Evolutionary conservation across 2,797 vertebrate genomes (phyloP).

Genomic region (Channallabes apus): DNA sequence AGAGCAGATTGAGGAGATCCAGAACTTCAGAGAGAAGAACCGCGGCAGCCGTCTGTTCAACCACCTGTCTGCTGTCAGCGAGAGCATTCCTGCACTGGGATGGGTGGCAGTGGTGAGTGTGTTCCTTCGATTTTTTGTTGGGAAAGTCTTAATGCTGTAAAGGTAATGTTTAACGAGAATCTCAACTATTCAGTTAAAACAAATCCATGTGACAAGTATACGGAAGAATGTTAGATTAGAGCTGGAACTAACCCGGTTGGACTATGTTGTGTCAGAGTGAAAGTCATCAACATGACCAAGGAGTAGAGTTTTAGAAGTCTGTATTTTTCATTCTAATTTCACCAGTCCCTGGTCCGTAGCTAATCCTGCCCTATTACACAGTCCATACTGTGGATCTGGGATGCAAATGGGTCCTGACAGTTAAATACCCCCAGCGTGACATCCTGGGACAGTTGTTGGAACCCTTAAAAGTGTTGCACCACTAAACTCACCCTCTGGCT

Average conservation of each 20-base stretch:
- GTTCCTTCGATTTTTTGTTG: background rate
- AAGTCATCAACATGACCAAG: background rate
- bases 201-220: background rate
- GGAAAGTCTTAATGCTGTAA: background rate
- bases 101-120: conserved; percentile 94
- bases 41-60: conserved; percentile 92
- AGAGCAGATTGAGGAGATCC: conserved; percentile 93
- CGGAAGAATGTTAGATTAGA: background rate
- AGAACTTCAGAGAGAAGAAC: conserved; percentile 91
- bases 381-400: background rate
- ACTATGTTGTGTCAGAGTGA: background rate
- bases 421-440: background rate
- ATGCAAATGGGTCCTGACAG: background rate
- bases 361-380: background rate
- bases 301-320: background rate
- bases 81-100: conserved; percentile 94
- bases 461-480: background rate
- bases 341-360: background rate
- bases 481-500: background rate
- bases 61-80: conserved; percentile 94
- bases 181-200: background rate
- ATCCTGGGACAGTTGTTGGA: background rate
- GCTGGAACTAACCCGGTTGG: background rate
- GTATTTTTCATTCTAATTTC: background rate
- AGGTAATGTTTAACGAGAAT: background rate